phyloP scores from a whole-genome alignment of 2,888 invertebrate species.

The Chymomyza procnemis region DNA sequence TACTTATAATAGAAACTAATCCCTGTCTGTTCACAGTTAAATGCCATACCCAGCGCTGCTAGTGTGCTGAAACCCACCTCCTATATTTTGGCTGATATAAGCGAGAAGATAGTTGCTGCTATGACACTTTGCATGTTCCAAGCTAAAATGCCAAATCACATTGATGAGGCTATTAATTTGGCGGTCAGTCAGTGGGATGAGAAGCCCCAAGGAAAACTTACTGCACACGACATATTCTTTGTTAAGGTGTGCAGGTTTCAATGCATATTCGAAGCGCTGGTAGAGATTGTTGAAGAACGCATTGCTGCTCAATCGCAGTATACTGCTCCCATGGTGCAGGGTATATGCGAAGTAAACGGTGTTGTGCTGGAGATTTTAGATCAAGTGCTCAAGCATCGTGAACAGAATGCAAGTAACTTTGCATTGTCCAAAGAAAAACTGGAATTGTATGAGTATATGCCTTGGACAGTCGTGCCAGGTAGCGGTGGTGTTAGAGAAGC shows the following conservation, averaged over 20 bases:
- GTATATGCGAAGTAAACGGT: constrained; percentile 81
- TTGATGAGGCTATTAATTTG: constrained; percentile 81
- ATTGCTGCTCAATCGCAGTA: constrained; percentile 82
- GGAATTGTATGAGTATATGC: constrained; percentile 82
- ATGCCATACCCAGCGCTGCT: constrained; percentile 72
- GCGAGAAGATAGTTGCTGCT: constrained; percentile 89
- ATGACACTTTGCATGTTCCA: constrained; percentile 80
- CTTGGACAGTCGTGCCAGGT: constrained; percentile 87
- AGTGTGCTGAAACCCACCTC: constrained; percentile 77
- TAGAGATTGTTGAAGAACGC: constrained; percentile 82
- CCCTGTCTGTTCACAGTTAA: constrained; percentile 58
- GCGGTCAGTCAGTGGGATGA: constrained; percentile 79
- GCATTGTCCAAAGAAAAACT: constrained; percentile 77
- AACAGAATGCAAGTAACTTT: constrained; percentile 81
- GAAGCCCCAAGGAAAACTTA: constrained; percentile 80
- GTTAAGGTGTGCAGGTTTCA: constrained; percentile 85
- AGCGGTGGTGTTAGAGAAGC: constrained; percentile 80
- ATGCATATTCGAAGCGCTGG: constrained; percentile 82
- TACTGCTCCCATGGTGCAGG: constrained; percentile 80
- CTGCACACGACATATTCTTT: constrained; percentile 87
- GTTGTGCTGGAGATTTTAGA: constrained; percentile 82
- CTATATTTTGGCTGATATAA: constrained; percentile 84
- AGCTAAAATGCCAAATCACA: constrained; percentile 67
- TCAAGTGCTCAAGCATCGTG: constrained; percentile 83
- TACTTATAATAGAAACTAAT: background rate